Evolutionary conservation across 2,113 vertebrate genomes (phyloP), one percentile per base, ranked within the genome.

Genomic region (Phoenicopterus ruber): DNA sequence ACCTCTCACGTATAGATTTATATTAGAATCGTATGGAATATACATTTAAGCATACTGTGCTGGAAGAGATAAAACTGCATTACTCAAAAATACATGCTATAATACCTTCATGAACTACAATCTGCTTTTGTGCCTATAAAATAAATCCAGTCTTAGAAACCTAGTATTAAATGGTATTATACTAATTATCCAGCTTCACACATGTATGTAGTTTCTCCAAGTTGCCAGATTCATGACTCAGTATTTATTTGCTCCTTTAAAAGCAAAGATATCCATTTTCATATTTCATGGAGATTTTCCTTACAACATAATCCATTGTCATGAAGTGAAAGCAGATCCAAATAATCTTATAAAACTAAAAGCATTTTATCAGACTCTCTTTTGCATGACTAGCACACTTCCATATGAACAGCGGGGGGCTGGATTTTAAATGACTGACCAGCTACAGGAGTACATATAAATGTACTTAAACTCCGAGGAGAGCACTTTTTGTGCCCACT

Each of bases 221-320:
- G 93, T 95, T 95, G 93, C 95, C 91, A 94, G 71, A 83, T 61
- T 79, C 81, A 46, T 83, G 86, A 94, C 73, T 97, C 82, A 40
- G 73, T 82, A 92, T 82, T 90, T 96, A 86, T 93, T 95, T 92
- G 69, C 62, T 83, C 86, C 86, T 92, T 69, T 79, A 88, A 96
- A 90, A 92, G 86, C 86, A 91, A 49, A 94, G 74, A 93, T 78
- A 96, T 9, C 78, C n/a, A 84, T 88, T 97, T 95, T 82, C 19
- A 13, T 95, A 96, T 73, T 97, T 95, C 88, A 90, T 44, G 70
- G 84, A 90, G 86, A 96, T 97, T 96, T 96, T 83, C 93, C 94
- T 73, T 95, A 79, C 71, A 77, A 67, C 94, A 70, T 81, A 94
- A 92, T 89, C 93, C 82, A 93, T 95, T 86, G 95, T 78, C 86